A percentile compares a stretch with the other conserved stretches of the same genome.
Conservation (phyloP, 2,113 vertebrate genomes). For the Gallinago undulata region DNA sequence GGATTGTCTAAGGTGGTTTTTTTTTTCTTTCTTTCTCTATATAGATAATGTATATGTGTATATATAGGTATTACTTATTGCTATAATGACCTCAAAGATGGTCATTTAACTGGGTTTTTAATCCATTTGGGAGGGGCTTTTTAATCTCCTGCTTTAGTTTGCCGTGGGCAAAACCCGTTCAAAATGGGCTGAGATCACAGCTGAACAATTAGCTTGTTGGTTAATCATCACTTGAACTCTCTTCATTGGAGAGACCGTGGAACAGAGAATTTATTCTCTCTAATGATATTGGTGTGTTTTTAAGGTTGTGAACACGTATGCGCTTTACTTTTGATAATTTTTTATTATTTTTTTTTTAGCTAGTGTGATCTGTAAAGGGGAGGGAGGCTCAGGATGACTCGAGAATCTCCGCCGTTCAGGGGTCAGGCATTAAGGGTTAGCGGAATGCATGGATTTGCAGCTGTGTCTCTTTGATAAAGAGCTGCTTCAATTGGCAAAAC, state of each 20-base stretch:
- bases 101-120: constrained; percentile 40
- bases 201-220: constrained; percentile 9
- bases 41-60: not conserved
- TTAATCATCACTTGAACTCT: constrained; percentile 39
- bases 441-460: not conserved
- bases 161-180: constrained; percentile 5
- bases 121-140: not conserved
- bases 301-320: not conserved
- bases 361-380: not conserved
- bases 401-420: not conserved
- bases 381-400: not conserved
- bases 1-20: not conserved
- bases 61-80: not conserved
- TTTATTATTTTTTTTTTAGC: not conserved
- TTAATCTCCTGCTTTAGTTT: constrained; percentile 5
- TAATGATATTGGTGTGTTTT: not conserved
- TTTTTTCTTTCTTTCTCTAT: not conserved
- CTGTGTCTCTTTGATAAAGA: not conserved
- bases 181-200: not conserved
- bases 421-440: not conserved
- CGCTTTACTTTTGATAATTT: not conserved
- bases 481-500: not conserved
- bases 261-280: not conserved
- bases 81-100: not conserved
- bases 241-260: not conserved